phyloP scores from a whole-genome alignment of 2,113 vertebrate genomes.

The Neotragus moschatus region DNA sequence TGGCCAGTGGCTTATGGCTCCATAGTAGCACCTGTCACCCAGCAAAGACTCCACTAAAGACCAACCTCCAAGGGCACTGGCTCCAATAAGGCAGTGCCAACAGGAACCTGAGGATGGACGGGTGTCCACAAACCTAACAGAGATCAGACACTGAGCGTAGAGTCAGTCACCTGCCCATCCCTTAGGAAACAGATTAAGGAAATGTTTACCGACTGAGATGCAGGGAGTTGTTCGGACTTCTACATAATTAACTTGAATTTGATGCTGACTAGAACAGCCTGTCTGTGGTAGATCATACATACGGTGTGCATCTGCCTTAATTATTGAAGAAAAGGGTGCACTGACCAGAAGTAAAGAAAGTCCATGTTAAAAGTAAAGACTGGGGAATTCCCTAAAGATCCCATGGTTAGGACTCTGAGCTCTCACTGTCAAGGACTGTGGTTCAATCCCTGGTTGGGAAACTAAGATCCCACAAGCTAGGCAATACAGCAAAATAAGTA shows the following conservation, averaged over 20 bases:
- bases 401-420: background rate
- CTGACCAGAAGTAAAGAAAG: background rate
- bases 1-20: background rate
- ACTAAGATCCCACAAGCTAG: background rate
- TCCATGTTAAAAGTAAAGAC: background rate
- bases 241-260: background rate
- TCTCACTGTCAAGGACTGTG: background rate
- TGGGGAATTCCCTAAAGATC: background rate
- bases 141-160: background rate
- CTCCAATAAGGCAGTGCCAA: background rate
- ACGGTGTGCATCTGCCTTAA: background rate
- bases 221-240: accelerated
- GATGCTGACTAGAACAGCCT: background rate
- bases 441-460: background rate
- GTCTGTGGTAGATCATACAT: background rate
- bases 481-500: background rate
- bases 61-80: background rate
- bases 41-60: background rate
- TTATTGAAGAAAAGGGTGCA: background rate
- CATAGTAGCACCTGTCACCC: background rate
- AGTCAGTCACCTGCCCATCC: background rate
- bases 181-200: background rate
- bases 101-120: no score
- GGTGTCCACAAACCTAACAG: background rate
- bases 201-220: background rate